These are phyloP conservation scores for Eidolon helvum DNA, from an alignment of 2,113 vertebrate genomes.

Conservation along the genomic window DNA sequence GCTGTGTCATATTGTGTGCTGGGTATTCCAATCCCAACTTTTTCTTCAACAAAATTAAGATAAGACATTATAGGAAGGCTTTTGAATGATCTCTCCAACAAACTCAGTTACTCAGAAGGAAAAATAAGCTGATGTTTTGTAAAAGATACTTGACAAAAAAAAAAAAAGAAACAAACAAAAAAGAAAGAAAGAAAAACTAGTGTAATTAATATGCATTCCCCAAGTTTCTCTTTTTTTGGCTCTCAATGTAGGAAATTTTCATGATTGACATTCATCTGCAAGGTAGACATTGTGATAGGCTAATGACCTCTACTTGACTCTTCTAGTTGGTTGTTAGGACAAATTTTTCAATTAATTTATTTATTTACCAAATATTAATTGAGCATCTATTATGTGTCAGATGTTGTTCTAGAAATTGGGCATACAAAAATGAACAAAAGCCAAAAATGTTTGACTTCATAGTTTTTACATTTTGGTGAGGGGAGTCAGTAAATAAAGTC, in stretches of 20 bases:
- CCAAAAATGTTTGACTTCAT: neutral
- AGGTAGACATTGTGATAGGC: neutral
- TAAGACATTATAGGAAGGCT: neutral
- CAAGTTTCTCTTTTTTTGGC: neutral
- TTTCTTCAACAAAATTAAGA: neutral
- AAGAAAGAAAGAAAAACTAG: neutral
- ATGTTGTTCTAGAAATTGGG: neutral
- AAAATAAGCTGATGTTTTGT: neutral
- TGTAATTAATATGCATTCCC: neutral
- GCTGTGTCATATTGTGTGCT: neutral
- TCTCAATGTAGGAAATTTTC: neutral
- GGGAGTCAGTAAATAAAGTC: neutral
- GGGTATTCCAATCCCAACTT: neutral
- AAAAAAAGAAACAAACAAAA: neutral
- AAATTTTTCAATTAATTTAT: neutral
- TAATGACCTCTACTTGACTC: neutral
- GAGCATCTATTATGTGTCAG: neutral
- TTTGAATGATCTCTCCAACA: neutral
- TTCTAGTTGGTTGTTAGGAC: neutral
- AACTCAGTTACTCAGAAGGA: neutral
- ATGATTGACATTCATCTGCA: neutral
- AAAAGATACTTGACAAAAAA: neutral
- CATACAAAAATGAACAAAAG: neutral
- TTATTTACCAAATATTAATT: neutral
- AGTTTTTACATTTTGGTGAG: neutral